A percentile compares a stretch with the other conserved stretches of the same genome.
These are phyloP conservation scores for Xenentodon cancila DNA, from an alignment of 2,797 vertebrate genomes.

Conservation along the genomic window DNA sequence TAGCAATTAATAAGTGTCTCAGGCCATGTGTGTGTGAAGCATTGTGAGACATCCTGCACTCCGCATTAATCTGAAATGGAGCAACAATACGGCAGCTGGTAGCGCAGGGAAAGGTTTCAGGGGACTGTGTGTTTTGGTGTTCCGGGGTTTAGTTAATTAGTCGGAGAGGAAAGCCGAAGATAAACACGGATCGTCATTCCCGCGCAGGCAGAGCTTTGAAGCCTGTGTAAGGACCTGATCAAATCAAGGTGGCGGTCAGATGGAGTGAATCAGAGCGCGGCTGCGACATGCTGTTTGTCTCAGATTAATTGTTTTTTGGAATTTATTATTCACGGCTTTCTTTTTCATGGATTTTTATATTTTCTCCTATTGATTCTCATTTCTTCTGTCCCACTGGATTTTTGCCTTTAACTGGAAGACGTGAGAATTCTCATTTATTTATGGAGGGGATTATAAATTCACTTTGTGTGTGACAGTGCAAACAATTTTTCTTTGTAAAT, in stretches of 20 bases:
- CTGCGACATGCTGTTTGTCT: too few species aligned
- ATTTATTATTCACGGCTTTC: background rate
- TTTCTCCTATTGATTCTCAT: too few species aligned
- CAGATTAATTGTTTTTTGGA: too few species aligned
- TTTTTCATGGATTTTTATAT: background rate
- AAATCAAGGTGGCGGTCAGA: conserved; percentile 33
- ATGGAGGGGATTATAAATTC: too few species aligned
- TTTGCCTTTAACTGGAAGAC: background rate
- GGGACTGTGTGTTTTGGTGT: conserved; percentile 59
- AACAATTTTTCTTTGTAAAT: too few species aligned
- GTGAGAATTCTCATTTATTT: too few species aligned
- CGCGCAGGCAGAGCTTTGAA: conserved; percentile 50
- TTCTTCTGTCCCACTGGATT: background rate
- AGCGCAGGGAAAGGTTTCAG: conserved; percentile 48
- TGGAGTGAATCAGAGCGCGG: background rate
- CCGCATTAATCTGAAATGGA: conserved; percentile 67
- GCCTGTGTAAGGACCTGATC: conserved; percentile 55
- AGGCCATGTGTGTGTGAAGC: conserved; percentile 63
- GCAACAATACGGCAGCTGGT: conserved; percentile 73
- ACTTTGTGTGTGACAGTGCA: too few species aligned
- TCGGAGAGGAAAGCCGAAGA: conserved; percentile 60
- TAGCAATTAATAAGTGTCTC: conserved; percentile 66
- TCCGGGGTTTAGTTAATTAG: conserved; percentile 74
- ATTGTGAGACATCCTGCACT: conserved; percentile 60
- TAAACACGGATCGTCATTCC: conserved; percentile 68